A percentile compares a stretch with the other conserved stretches of the same genome.
These are phyloP conservation scores for Coracopsis vasa DNA, from an alignment of 2,113 vertebrate species.

Conservation along the genomic window DNA sequence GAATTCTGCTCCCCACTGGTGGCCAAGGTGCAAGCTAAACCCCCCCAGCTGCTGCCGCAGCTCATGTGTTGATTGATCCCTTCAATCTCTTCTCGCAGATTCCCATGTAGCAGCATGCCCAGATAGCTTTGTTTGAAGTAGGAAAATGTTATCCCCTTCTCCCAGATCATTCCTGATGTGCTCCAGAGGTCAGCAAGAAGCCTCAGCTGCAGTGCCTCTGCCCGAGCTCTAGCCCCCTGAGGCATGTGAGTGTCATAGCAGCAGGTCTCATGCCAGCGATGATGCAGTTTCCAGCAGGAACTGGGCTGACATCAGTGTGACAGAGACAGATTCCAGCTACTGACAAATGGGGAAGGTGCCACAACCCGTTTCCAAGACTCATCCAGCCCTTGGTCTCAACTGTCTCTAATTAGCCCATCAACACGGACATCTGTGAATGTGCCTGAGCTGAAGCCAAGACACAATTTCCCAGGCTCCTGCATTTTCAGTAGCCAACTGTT, in stretches of 20 bases:
- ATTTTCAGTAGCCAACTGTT: not conserved
- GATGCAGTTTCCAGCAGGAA: not conserved
- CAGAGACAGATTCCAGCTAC: not conserved
- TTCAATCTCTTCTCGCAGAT: not conserved
- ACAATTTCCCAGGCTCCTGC: not conserved
- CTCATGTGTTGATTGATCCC: not conserved
- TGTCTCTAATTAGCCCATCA: not conserved
- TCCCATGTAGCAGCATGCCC: fast-evolving
- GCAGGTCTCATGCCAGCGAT: not conserved
- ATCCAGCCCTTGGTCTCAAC: not conserved
- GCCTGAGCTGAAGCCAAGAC: not conserved
- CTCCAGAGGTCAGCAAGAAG: not conserved
- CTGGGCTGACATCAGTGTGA: not conserved
- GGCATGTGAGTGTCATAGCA: not conserved
- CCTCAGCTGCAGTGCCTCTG: fast-evolving
- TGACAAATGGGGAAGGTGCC: not conserved
- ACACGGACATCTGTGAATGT: not conserved
- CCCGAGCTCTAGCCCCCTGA: not conserved
- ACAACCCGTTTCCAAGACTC: not conserved
- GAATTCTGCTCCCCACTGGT: not conserved
- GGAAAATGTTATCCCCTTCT: not conserved
- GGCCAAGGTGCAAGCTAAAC: not conserved
- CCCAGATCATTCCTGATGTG: not conserved
- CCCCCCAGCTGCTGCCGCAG: fast-evolving
- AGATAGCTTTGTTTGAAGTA: not conserved